A percentile compares a stretch with the other conserved stretches of the same genome.
Evolutionary conservation across 2,888 invertebrate genomes (phyloP).

Genomic region (Kryphioiulus occultus): DNA sequence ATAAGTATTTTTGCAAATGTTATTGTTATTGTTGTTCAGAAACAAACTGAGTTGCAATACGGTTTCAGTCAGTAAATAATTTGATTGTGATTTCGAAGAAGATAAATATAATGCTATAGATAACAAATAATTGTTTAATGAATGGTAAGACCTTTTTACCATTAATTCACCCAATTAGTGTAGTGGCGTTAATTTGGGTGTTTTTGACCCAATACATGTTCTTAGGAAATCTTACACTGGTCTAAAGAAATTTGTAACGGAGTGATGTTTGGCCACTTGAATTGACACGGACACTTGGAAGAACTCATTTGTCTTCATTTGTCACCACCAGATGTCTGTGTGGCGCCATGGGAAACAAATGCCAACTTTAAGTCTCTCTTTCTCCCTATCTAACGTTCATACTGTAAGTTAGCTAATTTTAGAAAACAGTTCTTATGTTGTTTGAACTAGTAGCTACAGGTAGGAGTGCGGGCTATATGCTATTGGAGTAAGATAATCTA

Average conservation of each 20-base stretch:
- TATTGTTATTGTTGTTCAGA: too few species aligned
- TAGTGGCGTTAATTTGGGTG: background rate
- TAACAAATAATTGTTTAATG: too few species aligned
- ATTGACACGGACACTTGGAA: slow-evolving; percentile 43
- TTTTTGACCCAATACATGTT: background rate
- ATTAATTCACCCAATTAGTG: too few species aligned
- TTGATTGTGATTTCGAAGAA: too few species aligned
- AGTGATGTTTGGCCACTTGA: slow-evolving; percentile 45
- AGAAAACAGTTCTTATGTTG: background rate
- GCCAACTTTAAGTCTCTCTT: background rate
- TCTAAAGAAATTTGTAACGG: background rate
- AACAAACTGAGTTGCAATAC: too few species aligned
- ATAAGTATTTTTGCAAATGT: background rate
- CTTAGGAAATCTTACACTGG: background rate
- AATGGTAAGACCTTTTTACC: too few species aligned
- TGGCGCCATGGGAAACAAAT: slow-evolving; percentile 13
- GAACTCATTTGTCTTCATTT: slow-evolving; percentile 50
- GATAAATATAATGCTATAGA: too few species aligned
- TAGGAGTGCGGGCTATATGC: background rate
- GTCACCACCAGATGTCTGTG: slow-evolving; percentile 45
- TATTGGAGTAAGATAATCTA: background rate
- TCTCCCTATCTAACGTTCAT: background rate
- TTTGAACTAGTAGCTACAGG: background rate
- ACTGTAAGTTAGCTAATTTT: background rate
- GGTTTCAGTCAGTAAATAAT: too few species aligned